Percentiles rank a stretch among this genome's conserved stretches.
phyloP scores from a whole-genome alignment of 2,797 vertebrate species.

The Anguilla megastoma region DNA sequence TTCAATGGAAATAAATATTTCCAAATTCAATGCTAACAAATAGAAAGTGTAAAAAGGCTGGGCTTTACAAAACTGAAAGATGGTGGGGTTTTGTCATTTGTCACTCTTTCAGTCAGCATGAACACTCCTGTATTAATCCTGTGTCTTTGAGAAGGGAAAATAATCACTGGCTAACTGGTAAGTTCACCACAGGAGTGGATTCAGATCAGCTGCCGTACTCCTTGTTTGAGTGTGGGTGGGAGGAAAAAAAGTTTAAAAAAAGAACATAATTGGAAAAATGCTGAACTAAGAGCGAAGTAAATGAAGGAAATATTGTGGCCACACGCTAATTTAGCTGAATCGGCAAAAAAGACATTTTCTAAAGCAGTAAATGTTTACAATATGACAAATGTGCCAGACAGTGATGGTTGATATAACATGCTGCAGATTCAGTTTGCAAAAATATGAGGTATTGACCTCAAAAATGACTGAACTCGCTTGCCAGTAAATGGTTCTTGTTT shows the following conservation, averaged over 20 bases:
- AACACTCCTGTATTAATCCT: background rate
- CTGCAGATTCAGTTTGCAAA: background rate
- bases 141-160: background rate
- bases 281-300: background rate
- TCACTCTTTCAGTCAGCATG: background rate
- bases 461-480: background rate
- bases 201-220: background rate
- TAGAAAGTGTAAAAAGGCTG: background rate
- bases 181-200: background rate
- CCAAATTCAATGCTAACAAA: background rate
- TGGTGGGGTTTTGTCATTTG: background rate
- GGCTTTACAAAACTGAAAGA: background rate
- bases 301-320: background rate
- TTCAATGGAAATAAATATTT: background rate
- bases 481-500: conserved; percentile 10
- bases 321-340: background rate
- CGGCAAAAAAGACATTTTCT: background rate
- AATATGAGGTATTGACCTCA: conserved; percentile 7
- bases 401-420: background rate
- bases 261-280: background rate
- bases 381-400: background rate
- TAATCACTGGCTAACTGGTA: background rate
- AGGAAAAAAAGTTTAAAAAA: background rate
- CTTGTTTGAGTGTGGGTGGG: background rate
- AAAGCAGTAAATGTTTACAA: background rate